These are phyloP conservation scores for Julus scanicus DNA, from an alignment of 2,888 invertebrate genomes.

Conservation along the genomic window DNA sequence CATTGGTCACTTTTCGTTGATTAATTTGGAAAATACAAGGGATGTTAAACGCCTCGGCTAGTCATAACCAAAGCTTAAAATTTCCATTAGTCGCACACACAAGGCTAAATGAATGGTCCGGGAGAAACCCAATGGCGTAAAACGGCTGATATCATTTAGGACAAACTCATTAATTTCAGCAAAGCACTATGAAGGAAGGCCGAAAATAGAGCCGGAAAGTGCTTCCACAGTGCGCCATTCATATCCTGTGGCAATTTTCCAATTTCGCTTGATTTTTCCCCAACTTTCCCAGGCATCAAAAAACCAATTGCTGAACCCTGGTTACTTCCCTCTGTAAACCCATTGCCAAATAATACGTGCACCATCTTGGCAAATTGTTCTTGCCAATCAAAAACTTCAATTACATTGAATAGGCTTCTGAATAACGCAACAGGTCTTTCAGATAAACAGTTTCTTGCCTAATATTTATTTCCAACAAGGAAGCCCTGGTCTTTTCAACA, in stretches of 20 bases:
- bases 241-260: background rate
- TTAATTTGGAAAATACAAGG: too few species aligned
- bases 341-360: too few species aligned
- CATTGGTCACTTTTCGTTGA: too few species aligned
- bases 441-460: too few species aligned
- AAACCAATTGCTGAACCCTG: too few species aligned
- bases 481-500: too few species aligned
- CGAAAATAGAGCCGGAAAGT: background rate
- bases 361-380: too few species aligned
- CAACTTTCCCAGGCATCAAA: background rate
- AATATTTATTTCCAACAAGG: too few species aligned
- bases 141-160: background rate
- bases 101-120: background rate
- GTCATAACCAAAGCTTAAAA: background rate
- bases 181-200: background rate
- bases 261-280: background rate
- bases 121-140: background rate
- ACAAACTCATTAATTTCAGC: constrained; percentile 10
- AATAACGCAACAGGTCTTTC: too few species aligned
- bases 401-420: too few species aligned
- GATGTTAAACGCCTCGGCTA: background rate
- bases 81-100: background rate
- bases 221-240: background rate
- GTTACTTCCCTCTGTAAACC: too few species aligned
- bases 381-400: too few species aligned